Percentiles rank a stretch among this genome's conserved stretches.
These are phyloP conservation scores for Mythimna ferrago DNA, from an alignment of 2,888 invertebrate species.

Conservation along the genomic window DNA sequence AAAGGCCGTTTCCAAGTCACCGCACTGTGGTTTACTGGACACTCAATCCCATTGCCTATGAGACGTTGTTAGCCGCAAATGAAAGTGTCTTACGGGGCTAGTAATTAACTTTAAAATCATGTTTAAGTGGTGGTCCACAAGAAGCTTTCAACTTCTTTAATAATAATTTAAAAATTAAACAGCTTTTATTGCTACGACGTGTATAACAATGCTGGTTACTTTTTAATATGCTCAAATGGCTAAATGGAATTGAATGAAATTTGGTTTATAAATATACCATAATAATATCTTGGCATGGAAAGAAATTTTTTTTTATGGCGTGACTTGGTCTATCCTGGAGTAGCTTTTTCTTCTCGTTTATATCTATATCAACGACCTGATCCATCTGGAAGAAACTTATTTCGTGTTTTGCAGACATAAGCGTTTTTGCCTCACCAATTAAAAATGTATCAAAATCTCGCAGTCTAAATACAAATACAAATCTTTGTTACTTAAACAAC, in stretches of 20 bases:
- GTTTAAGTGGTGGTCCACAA: neutral
- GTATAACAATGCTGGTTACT: too few relatives aligned
- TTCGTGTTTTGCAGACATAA: neutral
- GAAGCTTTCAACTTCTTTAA: neutral
- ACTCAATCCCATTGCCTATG: neutral
- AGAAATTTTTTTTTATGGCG: too few relatives aligned
- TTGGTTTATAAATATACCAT: too few relatives aligned
- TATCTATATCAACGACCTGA: too few relatives aligned
- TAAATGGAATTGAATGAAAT: too few relatives aligned
- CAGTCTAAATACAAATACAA: conserved; percentile 8
- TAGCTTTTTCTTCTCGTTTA: too few relatives aligned
- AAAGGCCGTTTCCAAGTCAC: neutral
- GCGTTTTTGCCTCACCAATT: neutral
- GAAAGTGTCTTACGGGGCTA: neutral
- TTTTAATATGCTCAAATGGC: too few relatives aligned
- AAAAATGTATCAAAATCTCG: neutral
- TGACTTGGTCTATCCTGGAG: too few relatives aligned
- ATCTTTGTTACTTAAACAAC: conserved; percentile 14
- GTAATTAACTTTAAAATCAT: neutral
- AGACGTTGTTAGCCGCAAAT: neutral
- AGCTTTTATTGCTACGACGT: too few relatives aligned
- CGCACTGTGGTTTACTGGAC: neutral
- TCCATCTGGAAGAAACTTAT: neutral
- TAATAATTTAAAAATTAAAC: too few relatives aligned
- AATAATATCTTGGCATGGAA: too few relatives aligned